Evolutionary conservation across 2,888 invertebrate genomes (phyloP), one percentile per base, ranked within the genome.

Genomic region (Caenorhabditis sp.): DNA sequence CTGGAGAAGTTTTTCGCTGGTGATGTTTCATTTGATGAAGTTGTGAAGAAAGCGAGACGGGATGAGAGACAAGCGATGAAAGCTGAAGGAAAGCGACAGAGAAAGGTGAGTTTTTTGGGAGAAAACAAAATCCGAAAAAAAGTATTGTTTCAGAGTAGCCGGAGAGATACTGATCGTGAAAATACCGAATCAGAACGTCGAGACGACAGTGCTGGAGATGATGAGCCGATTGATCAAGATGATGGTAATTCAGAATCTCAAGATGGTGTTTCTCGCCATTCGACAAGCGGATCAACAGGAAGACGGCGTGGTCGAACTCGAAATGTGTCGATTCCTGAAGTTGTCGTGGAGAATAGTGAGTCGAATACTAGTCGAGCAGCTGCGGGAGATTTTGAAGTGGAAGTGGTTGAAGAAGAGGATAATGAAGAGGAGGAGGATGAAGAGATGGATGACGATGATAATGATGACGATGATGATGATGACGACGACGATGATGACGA

Each of bases 351-450:
- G 17, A 17, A 43, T 3, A 43, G 3, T 14, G 14, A 43, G 14
- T 31, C 56, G 54, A 25, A 2, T 10, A 43, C 43, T 3, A 43
- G 17, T 17, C 43, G 43, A 43, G 3, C 14, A 43, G 43, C 12
- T 7, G 36, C 10, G 20, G 23, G 63, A 64, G 67, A 59, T 1
- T 26, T 53, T 20, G 77, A 78, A 4, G 70, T 59, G 1, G 71
- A 79, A 1, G 68, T 67, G 1, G 80, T 65, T 14, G 68, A 66
- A 21, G 64, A 64, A 1, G 76, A 78, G n/a, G 70, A 67, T 31
- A 63, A 68, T 38, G 65, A 65, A n/a, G 59, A 71, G 7, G 68
- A 72, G 10, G 72, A 72, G 7, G 65, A 68, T 0, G 67, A 67
- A 3, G 70, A 63, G 7, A 63, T 63, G 12, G 70, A 70, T 17